Evolutionary conservation across 2,797 vertebrate species (phyloP).

Genomic region (Acanthornis magna): DNA sequence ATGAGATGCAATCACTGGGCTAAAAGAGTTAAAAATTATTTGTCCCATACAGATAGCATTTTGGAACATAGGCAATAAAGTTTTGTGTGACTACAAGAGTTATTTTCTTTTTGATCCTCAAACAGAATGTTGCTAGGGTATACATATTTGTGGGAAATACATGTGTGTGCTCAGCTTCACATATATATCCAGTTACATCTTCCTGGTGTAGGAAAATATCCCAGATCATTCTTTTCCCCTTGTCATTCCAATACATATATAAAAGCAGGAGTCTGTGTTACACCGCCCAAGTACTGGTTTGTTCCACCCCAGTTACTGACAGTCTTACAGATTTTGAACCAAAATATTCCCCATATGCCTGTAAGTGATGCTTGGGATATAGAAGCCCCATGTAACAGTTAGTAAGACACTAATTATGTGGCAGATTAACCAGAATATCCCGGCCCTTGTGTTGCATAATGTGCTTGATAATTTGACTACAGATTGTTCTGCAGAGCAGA

Average conservation of each 20-base stretch:
- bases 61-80: background rate
- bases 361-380: background rate
- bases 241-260: background rate
- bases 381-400: background rate
- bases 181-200: background rate
- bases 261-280: fast-evolving
- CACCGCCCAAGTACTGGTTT: background rate
- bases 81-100: background rate
- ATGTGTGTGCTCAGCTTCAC: background rate
- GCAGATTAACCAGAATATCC: background rate
- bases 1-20: background rate
- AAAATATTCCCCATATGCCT: background rate
- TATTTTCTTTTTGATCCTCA: background rate
- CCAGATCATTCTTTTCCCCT: background rate
- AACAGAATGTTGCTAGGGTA: background rate
- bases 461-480: background rate
- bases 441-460: background rate
- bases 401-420: background rate
- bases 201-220: background rate
- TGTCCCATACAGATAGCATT: too few species aligned
- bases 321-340: background rate
- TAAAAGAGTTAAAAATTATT: background rate
- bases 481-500: background rate
- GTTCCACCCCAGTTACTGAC: background rate
- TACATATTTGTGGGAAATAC: background rate